phyloP scores from a whole-genome alignment of 2,797 vertebrate species.

The Pangasius sanitwongsei region DNA sequence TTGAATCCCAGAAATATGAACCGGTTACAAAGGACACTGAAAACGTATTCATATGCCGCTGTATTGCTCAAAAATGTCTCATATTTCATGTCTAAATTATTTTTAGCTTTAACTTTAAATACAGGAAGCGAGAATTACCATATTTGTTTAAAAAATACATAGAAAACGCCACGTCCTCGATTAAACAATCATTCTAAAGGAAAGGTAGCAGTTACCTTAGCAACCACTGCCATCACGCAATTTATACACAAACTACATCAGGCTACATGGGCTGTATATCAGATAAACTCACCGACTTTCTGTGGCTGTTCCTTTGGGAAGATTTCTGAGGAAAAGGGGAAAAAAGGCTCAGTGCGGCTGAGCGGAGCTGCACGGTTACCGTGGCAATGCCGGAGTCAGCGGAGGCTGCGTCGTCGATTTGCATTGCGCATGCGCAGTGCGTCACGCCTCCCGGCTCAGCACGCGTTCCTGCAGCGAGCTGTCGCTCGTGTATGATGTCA shows the following conservation, averaged over 20 bases:
- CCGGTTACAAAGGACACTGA: conserved; percentile 6
- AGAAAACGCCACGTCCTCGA: neutral
- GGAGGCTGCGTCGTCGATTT: conserved; percentile 41
- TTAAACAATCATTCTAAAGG: conserved; percentile 3
- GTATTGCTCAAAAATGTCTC: neutral
- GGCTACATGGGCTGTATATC: neutral
- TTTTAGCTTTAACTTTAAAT: neutral
- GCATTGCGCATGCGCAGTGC: conserved; percentile 50
- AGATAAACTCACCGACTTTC: conserved; percentile 30
- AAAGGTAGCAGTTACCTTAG: conserved; percentile 30
- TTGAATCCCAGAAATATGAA: neutral
- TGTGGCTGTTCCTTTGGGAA: neutral
- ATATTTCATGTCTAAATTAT: neutral
- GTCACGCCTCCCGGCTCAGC: neutral
- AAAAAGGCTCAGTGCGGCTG: conserved; percentile 18
- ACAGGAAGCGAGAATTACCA: neutral
- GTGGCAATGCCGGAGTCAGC: conserved; percentile 68
- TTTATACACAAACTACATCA: neutral
- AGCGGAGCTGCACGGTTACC: conserved; percentile 40
- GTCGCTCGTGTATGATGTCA: conserved; percentile 58
- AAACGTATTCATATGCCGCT: neutral
- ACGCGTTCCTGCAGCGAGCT: conserved; percentile 52
- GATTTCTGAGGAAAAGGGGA: neutral
- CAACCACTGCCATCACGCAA: conserved; percentile 23
- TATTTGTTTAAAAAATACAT: neutral